Conservation (phyloP, 2,888 invertebrate genomes). For the Penaeus monodon region DNA sequence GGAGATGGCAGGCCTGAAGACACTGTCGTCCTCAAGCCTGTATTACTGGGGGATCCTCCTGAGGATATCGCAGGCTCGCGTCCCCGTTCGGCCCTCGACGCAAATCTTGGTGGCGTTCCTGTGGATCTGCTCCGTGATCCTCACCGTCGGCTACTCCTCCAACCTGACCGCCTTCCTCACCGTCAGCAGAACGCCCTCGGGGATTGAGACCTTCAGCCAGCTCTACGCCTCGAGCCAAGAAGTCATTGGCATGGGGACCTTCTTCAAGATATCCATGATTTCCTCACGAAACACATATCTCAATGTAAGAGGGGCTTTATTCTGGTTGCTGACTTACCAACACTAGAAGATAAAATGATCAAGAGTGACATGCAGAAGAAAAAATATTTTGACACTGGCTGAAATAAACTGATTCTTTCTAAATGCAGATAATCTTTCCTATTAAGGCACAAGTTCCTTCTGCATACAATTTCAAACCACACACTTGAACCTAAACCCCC, state of each 20-base stretch:
- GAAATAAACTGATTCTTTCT: too few species aligned
- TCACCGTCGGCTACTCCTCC: constrained; percentile 32
- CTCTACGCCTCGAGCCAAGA: constrained; percentile 16
- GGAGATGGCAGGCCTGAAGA: too few species aligned
- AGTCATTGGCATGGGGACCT: constrained; percentile 12
- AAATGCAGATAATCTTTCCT: too few species aligned
- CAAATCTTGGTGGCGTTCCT: constrained; percentile 10
- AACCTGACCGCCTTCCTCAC: constrained; percentile 66
- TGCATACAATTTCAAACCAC: too few species aligned
- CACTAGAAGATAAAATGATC: too few species aligned
- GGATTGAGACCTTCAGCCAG: constrained; percentile 46
- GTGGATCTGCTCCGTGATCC: constrained; percentile 22
- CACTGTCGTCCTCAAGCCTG: background rate
- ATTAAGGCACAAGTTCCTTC: too few species aligned
- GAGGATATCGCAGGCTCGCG: background rate
- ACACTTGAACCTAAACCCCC: too few species aligned
- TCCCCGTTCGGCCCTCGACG: background rate
- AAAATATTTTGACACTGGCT: too few species aligned
- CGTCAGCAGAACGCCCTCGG: constrained; percentile 28
- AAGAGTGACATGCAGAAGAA: too few species aligned
- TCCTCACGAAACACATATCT: constrained; percentile 23
- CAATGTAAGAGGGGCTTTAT: constrained; percentile 1
- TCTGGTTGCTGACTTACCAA: too few species aligned
- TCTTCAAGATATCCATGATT: constrained; percentile 34
- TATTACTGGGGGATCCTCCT: constrained; percentile 1